Evolutionary conservation across 2,888 invertebrate genomes (phyloP).

Genomic region (Polylopha cassiicola): DNA sequence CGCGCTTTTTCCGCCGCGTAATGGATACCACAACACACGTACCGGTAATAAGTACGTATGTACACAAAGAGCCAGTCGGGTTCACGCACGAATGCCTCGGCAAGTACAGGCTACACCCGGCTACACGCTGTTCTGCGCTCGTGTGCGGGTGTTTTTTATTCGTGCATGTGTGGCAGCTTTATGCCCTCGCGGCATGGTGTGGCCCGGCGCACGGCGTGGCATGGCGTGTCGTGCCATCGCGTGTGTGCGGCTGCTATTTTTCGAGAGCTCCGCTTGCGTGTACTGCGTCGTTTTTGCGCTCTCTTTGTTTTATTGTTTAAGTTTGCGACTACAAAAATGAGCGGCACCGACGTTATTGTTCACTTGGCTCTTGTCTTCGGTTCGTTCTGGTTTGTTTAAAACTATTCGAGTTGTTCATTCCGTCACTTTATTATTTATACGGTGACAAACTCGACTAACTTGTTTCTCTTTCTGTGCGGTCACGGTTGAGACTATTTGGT

Average conservation of each 20-base stretch:
- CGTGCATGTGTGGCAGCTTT: slow-evolving; percentile 43
- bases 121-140: slow-evolving; percentile 35
- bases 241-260: slow-evolving; percentile 57
- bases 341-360: slow-evolving; percentile 60
- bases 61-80: slow-evolving; percentile 37
- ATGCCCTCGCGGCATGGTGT: too few species aligned
- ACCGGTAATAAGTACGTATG: slow-evolving; percentile 46
- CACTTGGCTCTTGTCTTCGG: slow-evolving; percentile 44
- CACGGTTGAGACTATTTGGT: slow-evolving; percentile 37
- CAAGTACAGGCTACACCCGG: slow-evolving; percentile 44
- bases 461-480: slow-evolving; percentile 32
- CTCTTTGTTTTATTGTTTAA: slow-evolving; percentile 68
- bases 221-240: slow-evolving; percentile 40
- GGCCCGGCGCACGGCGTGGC: slow-evolving; percentile 19
- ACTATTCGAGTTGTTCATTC: slow-evolving; percentile 42
- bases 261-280: slow-evolving; percentile 63
- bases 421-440: slow-evolving; percentile 48
- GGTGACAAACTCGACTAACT: slow-evolving; percentile 29
- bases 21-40: slow-evolving; percentile 65
- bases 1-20: slow-evolving; percentile 66
- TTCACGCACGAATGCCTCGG: slow-evolving; percentile 65
- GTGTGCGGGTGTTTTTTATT: slow-evolving; percentile 51
- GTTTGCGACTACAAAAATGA: slow-evolving; percentile 60
- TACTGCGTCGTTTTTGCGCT: slow-evolving; percentile 57
- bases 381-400: slow-evolving; percentile 36